Conservation (phyloP, 2,797 vertebrate species). For the Champsocephalus gunnari region DNA sequence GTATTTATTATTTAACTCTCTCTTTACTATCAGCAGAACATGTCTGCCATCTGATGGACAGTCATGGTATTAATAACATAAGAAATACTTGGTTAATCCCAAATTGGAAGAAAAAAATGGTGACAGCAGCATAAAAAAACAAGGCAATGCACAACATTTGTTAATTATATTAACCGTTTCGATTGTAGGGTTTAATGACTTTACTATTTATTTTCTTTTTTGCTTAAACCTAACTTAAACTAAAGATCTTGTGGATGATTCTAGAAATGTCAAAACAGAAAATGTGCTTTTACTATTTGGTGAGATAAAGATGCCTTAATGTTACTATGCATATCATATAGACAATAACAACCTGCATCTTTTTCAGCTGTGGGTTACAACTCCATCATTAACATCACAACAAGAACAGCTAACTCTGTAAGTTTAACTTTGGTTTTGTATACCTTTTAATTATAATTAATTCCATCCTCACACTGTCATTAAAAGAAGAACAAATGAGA, state of each 20-base stretch:
- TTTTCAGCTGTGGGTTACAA: conserved; percentile 95
- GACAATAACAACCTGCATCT: background rate
- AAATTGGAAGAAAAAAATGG: no score
- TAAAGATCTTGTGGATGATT: background rate
- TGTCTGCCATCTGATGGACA: conserved; percentile 30
- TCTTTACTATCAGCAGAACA: background rate
- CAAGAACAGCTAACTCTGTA: conserved; percentile 97
- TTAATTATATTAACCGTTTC: no score
- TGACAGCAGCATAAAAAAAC: no score
- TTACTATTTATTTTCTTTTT: background rate
- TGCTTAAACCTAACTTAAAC: background rate
- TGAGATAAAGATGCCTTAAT: background rate
- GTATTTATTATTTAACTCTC: background rate
- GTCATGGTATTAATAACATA: background rate
- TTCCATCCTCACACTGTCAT: background rate
- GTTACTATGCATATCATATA: background rate
- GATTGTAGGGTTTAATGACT: background rate
- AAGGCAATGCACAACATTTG: no score
- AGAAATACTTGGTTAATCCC: no score
- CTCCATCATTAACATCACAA: conserved; percentile 97
- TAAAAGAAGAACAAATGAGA: background rate
- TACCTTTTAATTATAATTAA: background rate
- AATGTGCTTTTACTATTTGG: background rate
- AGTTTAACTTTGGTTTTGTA: conserved; percentile 69
- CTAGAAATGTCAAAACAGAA: background rate